Base-by-base conservation (phyloP, 2,797 vertebrate species). In the Meriones psammophilus region DNA sequence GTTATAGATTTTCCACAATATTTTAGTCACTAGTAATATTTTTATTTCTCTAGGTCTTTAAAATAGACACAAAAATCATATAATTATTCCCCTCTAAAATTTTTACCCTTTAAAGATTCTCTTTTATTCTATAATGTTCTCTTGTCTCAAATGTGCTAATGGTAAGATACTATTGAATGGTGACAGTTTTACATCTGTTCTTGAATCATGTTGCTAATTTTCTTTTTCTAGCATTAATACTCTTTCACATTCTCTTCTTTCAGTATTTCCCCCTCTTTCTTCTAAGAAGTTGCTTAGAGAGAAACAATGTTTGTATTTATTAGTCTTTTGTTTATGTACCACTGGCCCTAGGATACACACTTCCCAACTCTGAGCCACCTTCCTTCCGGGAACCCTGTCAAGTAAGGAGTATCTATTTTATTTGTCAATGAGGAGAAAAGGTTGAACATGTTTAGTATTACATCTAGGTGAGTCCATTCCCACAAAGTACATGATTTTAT, bases 41-140 rank as follows among this genome's bases (percentile, higher is more conserved):
- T 95, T 69, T 92, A 50, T 81, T 88, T 95, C 73, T 86, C 77
- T 79, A 36, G 13, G 6, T 91, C 66, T 92, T 85, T 90, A 90
- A 95, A 79, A 6, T 79, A 88, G 24, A 80, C 30, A 17, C 15
- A 58, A 17, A 91, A 28, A 10, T 68, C n/a, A 77, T 5, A 62
- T 69, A 4, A 81, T 86, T 86, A 92, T 74, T 94, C 94, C 33
- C 83, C 42, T 36, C 5, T 79, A 92, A 85, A 76, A 1, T 80
- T 18, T 88, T 76, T 8, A 69, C 13, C 18, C 46, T 81, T 68
- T 77, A 1, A 26, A 81, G 77, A 54, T 5, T 58, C 0, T 92
- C 0, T 46, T 81, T 90, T 66, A 80, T 10, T 80, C 36, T 73
- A n/a, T 10, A 79, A 69, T 76, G 71, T 79, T 90, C 5, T 74